Evolutionary conservation across 2,888 invertebrate genomes (phyloP), one percentile per base, ranked within the genome.

Genomic region (Rhaphigaster nebulosa): DNA sequence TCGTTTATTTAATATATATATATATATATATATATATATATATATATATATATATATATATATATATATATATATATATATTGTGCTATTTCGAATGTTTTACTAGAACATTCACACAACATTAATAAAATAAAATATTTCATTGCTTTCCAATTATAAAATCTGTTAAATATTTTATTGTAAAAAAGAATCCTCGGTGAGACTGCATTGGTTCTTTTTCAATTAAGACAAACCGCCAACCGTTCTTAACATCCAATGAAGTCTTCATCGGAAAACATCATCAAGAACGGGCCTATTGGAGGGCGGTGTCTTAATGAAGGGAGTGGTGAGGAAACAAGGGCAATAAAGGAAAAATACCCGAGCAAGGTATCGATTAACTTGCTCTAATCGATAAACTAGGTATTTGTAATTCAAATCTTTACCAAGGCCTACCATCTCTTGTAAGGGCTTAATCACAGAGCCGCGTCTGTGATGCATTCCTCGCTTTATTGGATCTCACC

Each of bases 361-460:
- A 38, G n/a, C 76, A 20, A 34, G 38, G 38, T 76, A 76, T 76
- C 76, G 76, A 76, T 76, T 76, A 76, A 76, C 38, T 23, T 76
- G 38, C 38, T 76, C 76, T 76, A 80, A 80, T 41, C 80, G 41
- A 80, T 80, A 26, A 8, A 1, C 26, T 45, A 38, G 80, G 41
- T 80, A 80, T 80, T 80, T 80, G 80, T 80, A 80, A 80, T 80
- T 80, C 80, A 80, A 80, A 80, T 80, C 38, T 80, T 80, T 80
- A 65, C 41, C 70, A 29, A 70, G 29, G 70, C 70, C 70, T 29
- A 1, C 8, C 41, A 26, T 45, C 80, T 80, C 80, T 80, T 80
- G 18, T 80, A 80, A 41, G 8, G 80, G 80, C 80, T 80, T 45
- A 80, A 80, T 80, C 80, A 80, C 38, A 12, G 6, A 34, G 76